A percentile compares a stretch with the other conserved stretches of the same genome.
Evolutionary conservation across 1,140 invertebrate species (phyloP).

Genomic region (Venustaconcha ellipsiformis): DNA sequence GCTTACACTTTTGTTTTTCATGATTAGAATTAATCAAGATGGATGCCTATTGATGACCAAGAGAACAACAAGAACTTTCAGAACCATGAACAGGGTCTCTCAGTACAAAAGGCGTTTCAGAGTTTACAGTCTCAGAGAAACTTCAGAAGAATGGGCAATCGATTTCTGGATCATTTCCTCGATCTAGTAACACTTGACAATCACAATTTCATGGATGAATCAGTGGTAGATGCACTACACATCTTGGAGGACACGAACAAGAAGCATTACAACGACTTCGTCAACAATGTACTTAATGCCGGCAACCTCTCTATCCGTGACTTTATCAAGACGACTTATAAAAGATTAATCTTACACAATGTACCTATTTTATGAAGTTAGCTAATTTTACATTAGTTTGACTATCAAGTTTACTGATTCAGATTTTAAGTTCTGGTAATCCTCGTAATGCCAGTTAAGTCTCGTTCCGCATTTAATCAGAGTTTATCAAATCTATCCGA

Average conservation of each 20-base stretch:
- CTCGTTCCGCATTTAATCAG: too few relatives aligned
- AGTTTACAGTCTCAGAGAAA: background rate
- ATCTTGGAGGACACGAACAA: background rate
- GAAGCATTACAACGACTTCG: constrained; percentile 2
- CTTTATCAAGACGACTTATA: background rate
- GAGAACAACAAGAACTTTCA: background rate
- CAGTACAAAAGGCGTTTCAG: background rate
- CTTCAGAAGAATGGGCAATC: background rate
- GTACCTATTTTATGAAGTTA: too few relatives aligned
- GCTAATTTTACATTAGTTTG: too few relatives aligned
- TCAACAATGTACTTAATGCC: background rate
- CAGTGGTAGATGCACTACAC: background rate
- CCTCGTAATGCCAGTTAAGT: too few relatives aligned
- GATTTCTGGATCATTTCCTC: background rate
- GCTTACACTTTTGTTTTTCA: too few relatives aligned
- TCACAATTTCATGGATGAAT: background rate
- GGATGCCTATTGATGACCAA: background rate
- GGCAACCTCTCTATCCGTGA: background rate
- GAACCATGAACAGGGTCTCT: constrained; percentile 1
- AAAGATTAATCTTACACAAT: too few relatives aligned
- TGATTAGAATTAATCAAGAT: too few relatives aligned
- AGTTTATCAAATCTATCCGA: too few relatives aligned
- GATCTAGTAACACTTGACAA: constrained; percentile 1
- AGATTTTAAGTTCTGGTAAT: too few relatives aligned
- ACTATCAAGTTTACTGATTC: too few relatives aligned